Base-by-base conservation (phyloP, 2,888 invertebrate genomes). In the Heliconius ethilla region DNA sequence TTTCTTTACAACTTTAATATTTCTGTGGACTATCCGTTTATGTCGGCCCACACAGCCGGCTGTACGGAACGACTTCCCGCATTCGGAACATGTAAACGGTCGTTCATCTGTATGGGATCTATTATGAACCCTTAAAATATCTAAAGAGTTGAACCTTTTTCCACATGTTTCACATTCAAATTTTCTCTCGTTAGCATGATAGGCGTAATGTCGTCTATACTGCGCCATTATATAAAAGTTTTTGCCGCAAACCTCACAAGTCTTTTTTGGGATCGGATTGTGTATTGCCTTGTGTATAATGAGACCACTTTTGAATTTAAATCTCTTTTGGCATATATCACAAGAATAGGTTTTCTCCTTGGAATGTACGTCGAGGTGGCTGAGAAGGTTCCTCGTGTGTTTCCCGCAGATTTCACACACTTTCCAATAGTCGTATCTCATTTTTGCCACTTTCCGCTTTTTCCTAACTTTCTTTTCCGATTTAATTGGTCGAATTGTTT, bases 211-310 rank as follows among this genome's bases (percentile, higher is more conserved):
- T 37, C 94, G 88, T 29, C 91, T 88, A 74, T 95, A 94, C 82
- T 95, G 94, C 7, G 94, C 92, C 70, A 94, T 83, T 25, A 95
- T 90, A 80, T 94, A 94, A 83, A 95, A 95, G 1, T 93, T 91
- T 82, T 95, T 95, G 3, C 95, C 95, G 84, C 95, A 93, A 13
- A 93, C 90, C 75, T 95, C 94, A 81, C 95, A 95, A 0, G 92
- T 94, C 82, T 95, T 95, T 83, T 89, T 89, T 75, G 95, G 94
- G 76, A 91, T 93, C 11, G 93, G 89, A 33, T 93, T 87, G 84
- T 95, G 95, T 0, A 90, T 86, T 1, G 93, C 91, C 82, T 89
- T 90, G 83, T 95, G 95, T 75, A 94, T 89, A 9, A 91, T 85
- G 79, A 95, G 82, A 6, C 94, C 93, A 82, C 93, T 93, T 82